A percentile compares a stretch with the other conserved stretches of the same genome.
phyloP scores from a whole-genome alignment of 2,797 vertebrate species.

The Garrulus glandarius region DNA sequence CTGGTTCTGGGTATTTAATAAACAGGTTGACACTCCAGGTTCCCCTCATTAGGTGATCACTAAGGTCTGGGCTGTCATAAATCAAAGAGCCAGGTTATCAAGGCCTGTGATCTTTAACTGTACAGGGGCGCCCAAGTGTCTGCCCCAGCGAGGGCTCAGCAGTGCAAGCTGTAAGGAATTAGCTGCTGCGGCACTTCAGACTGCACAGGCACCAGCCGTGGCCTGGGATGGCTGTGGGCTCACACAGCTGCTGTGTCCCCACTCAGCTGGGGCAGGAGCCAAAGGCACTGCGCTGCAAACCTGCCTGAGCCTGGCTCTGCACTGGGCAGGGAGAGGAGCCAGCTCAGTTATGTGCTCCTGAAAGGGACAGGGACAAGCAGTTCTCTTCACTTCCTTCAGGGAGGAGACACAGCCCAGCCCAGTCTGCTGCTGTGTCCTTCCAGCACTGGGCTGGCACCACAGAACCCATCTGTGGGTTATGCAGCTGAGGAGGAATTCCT shows the following conservation, averaged over 20 bases:
- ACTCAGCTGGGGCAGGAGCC: not conserved
- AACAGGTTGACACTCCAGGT: slow-evolving; percentile 95
- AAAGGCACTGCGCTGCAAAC: not conserved
- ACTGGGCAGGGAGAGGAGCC: rapidly evolving
- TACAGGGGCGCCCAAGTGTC: slow-evolving; percentile 97
- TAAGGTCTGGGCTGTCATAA: slow-evolving; percentile 86
- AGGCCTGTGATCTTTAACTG: slow-evolving; percentile 95
- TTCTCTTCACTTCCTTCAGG: not conserved
- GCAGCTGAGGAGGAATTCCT: not conserved
- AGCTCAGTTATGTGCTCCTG: not conserved
- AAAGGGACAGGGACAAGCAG: not conserved
- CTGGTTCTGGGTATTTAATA: slow-evolving; percentile 97
- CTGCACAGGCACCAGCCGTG: not conserved
- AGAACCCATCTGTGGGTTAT: rapidly evolving
- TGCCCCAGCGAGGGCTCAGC: slow-evolving; percentile 83
- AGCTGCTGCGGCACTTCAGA: slow-evolving; percentile 70
- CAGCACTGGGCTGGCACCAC: not conserved
- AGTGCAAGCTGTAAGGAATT: slow-evolving; percentile 92
- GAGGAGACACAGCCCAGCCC: not conserved
- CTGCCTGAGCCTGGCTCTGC: not conserved
- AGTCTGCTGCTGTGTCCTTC: not conserved
- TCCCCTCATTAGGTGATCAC: slow-evolving; percentile 96
- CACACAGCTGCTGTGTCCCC: not conserved
- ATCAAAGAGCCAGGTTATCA: slow-evolving; percentile 97
- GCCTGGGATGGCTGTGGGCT: not conserved